Evolutionary conservation across 1,140 invertebrate genomes (phyloP), one percentile per base, ranked within the genome.

Genomic region (Drosophila littoralis): DNA sequence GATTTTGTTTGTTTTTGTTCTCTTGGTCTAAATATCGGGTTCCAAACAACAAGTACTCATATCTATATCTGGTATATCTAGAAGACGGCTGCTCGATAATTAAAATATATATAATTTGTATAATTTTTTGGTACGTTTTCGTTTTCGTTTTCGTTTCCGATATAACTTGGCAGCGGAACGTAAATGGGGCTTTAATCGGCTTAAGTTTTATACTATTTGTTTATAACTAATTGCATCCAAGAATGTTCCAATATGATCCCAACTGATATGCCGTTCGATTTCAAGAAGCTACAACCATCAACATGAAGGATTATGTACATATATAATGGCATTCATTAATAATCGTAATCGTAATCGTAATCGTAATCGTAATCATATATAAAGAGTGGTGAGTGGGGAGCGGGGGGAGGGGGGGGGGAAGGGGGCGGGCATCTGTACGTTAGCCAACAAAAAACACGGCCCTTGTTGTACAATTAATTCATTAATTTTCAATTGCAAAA

Each of bases 201-300:
- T 28, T 28, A 28, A 28, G 4, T 51, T 32, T n/a, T 32, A 12
- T 50, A 45, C 1, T 48, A n/a, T 51, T 51, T 5, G 38, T 40
- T 40, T 59, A 35, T 50, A 50, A 54, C 48, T 45, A 51, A 42
- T 51, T 42, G 22, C 46, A 43, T 55, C 45, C 48, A 61, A 54
- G 42, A 35, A 35, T 68, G 40, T 50, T 78, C 52, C 35, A 79
- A 88, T 88, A 82, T 88, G 83, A 86, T 86, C 79, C 79, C 82
- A 86, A 86, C 83, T 85, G 83, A 86, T 88, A 86, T 86, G 82
- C 81, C 72, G 71, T 85, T 81, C 66, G 79, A 88, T 84, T 82
- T 85, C 75, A 74, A 86, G 75, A 84, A 86, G 81, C 81, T 86
- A 85, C 77, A 85, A 81, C 74, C 74, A 85, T 84, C 77, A 75